These are phyloP conservation scores for Gymnocypris eckloni DNA, from an alignment of 2,797 vertebrate genomes.

Conservation along the genomic window DNA sequence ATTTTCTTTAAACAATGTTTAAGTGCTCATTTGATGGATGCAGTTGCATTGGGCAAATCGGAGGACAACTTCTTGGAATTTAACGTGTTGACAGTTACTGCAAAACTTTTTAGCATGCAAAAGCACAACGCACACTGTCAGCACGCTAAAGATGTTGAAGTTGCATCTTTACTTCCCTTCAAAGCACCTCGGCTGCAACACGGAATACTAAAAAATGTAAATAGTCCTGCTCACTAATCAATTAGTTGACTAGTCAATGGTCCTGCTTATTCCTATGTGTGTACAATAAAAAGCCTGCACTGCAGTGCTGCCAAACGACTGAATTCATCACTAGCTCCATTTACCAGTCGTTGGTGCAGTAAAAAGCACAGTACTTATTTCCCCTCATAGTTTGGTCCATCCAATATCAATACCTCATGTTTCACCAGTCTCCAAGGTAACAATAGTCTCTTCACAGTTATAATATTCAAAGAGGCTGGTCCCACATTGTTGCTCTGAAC, in stretches of 20 bases:
- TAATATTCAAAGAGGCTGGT: slow-evolving; percentile 8
- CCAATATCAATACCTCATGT: slow-evolving; percentile 22
- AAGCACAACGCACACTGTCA: neutral
- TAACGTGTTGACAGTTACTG: neutral
- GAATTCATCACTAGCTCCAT: neutral
- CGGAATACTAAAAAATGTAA: neutral
- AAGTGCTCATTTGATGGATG: neutral
- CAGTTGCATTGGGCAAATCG: neutral
- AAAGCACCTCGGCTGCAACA: neutral
- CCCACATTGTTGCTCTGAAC: neutral
- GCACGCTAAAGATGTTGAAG: neutral
- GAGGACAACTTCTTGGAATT: neutral
- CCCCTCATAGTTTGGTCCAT: neutral
- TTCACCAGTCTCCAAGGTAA: slow-evolving; percentile 13
- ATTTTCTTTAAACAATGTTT: neutral
- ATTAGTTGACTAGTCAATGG: neutral
- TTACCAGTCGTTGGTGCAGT: neutral
- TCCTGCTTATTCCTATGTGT: neutral
- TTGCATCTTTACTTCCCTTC: neutral
- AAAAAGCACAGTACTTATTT: slow-evolving; percentile 15
- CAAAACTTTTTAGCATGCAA: neutral
- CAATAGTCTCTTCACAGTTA: neutral
- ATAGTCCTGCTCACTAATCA: neutral
- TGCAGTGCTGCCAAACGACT: neutral
- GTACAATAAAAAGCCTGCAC: neutral